Percentiles rank a stretch among this genome's conserved stretches.
Conservation (phyloP, 2,888 invertebrate species). For the Drosophila neonasuta region DNA sequence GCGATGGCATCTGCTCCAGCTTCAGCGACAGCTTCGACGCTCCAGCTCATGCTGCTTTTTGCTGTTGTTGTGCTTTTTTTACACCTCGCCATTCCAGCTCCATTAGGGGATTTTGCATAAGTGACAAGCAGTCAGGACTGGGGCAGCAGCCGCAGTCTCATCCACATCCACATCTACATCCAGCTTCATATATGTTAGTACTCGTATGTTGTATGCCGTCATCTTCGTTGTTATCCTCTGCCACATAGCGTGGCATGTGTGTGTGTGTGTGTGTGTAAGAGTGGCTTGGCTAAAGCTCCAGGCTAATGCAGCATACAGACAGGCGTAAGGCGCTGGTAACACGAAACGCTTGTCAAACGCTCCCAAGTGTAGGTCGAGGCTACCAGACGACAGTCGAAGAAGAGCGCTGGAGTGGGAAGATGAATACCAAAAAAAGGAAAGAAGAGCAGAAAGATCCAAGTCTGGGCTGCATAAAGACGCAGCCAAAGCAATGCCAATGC, state of each 20-base stretch:
- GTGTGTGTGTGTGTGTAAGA: conserved; percentile 43
- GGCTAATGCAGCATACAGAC: conserved; percentile 45
- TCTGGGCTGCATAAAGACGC: conserved; percentile 47
- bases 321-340: conserved; percentile 53
- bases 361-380: conserved; percentile 35
- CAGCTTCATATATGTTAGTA: not conserved
- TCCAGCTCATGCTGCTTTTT: conserved; percentile 11
- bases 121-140: conserved; percentile 58
- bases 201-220: conserved; percentile 6
- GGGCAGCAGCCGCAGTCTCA: conserved; percentile 14
- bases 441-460: conserved; percentile 13
- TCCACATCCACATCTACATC: conserved; percentile 21
- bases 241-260: conserved; percentile 38
- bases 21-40: not conserved
- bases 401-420: not conserved
- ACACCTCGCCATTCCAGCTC: conserved; percentile 63
- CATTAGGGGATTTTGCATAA: conserved; percentile 76
- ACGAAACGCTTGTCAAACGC: conserved; percentile 64
- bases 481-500: conserved; percentile 34
- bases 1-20: conserved; percentile 33
- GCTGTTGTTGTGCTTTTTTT: conserved; percentile 46
- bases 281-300: conserved; percentile 57
- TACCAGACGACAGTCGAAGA: conserved; percentile 10
- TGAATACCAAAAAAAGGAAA: not conserved
- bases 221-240: conserved; percentile 15